Percentiles rank a stretch among this genome's conserved stretches.
Evolutionary conservation across 2,888 invertebrate genomes (phyloP).

Genomic region (Phasia obesa): DNA sequence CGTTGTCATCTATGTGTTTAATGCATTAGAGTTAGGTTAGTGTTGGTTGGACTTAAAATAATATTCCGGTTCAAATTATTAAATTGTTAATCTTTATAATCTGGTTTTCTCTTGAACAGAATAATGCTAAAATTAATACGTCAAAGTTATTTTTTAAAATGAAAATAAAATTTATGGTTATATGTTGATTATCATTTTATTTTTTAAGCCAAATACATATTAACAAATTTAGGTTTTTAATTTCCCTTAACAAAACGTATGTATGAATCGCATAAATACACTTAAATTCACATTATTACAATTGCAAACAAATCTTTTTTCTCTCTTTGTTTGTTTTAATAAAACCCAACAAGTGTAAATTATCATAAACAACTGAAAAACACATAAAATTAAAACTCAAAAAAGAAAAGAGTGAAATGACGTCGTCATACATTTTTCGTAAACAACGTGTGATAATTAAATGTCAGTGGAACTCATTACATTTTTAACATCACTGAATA

Average conservation of each 20-base stretch:
- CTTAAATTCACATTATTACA: conserved; percentile 52
- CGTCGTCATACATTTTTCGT: conserved; percentile 42
- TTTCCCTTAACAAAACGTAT: background rate
- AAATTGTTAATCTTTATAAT: too few relatives aligned
- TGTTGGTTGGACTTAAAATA: too few relatives aligned
- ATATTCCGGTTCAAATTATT: too few relatives aligned
- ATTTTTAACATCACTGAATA: conserved; percentile 61
- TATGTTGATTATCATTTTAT: too few relatives aligned
- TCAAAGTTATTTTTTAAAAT: too few relatives aligned
- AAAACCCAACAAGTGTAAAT: conserved; percentile 47
- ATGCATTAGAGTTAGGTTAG: too few relatives aligned
- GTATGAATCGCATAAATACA: conserved; percentile 36
- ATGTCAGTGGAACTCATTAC: conserved; percentile 68
- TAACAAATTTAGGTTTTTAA: too few relatives aligned
- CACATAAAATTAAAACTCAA: conserved; percentile 50
- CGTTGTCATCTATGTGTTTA: too few relatives aligned
- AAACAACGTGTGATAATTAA: conserved; percentile 67
- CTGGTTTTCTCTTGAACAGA: too few relatives aligned
- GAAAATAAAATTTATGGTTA: too few relatives aligned
- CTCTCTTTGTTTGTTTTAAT: conserved; percentile 8
- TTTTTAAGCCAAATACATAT: too few relatives aligned
- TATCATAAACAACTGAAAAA: conserved; percentile 55
- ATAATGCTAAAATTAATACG: too few relatives aligned
- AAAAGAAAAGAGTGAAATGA: conserved; percentile 22
- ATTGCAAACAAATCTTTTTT: conserved; percentile 37